Percentiles rank a stretch among this genome's conserved stretches.
These are phyloP conservation scores for Drosophila acutilabella DNA, from an alignment of 2,888 invertebrate genomes.

Conservation along the genomic window DNA sequence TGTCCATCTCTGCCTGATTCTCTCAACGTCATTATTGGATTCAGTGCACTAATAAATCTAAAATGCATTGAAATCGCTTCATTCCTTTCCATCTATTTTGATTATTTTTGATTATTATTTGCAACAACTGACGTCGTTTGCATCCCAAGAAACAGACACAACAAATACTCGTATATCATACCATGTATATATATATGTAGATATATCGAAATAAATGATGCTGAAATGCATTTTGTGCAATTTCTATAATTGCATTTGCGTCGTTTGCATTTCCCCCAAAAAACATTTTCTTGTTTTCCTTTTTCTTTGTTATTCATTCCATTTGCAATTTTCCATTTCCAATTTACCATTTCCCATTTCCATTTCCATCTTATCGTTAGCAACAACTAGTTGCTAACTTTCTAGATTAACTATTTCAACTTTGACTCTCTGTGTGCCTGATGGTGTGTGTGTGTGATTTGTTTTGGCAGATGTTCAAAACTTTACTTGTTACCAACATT, in stretches of 20 bases:
- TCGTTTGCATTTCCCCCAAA: conserved; percentile 13
- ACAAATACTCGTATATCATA: conserved; percentile 17
- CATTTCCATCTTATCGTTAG: conserved; percentile 9
- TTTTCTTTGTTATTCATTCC: conserved; percentile 1
- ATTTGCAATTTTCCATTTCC: background rate
- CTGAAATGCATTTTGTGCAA: conserved; percentile 53
- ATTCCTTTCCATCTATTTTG: background rate
- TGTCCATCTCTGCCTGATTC: background rate
- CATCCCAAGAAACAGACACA: conserved; percentile 31
- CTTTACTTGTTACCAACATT: conserved; percentile 34
- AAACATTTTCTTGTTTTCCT: background rate
- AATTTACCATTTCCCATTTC: background rate
- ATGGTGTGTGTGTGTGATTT: background rate
- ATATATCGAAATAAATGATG: conserved; percentile 54
- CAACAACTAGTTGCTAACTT: conserved; percentile 26
- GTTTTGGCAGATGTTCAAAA: conserved; percentile 27
- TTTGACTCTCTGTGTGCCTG: conserved; percentile 1
- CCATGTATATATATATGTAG: background rate
- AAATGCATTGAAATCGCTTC: background rate
- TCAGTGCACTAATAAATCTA: conserved; percentile 10
- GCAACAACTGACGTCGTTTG: conserved; percentile 40
- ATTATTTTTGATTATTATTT: background rate
- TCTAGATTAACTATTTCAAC: conserved; percentile 11
- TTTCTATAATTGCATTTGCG: conserved; percentile 52
- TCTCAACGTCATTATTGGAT: conserved; percentile 30